These are phyloP conservation scores for Tachuris rubrigastra DNA, from an alignment of 2,113 vertebrate species.

Conservation along the genomic window DNA sequence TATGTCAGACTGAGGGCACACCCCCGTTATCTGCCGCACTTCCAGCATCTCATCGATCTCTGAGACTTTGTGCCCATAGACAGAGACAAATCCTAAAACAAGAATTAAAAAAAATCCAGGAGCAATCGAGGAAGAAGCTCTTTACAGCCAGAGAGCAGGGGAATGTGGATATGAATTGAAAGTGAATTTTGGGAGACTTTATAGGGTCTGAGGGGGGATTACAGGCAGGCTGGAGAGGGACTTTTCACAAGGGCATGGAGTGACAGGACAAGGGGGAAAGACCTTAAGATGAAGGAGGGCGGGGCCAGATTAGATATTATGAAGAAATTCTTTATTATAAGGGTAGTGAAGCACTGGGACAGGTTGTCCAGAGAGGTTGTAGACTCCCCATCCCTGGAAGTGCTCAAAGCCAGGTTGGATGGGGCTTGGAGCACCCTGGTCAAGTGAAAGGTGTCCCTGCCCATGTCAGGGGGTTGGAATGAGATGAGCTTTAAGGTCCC, in stretches of 20 bases:
- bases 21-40: slow-evolving; percentile 89
- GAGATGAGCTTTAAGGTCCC: not conserved
- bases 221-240: not conserved
- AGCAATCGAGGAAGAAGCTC: not conserved
- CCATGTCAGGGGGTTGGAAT: not conserved
- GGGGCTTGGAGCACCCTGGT: not conserved
- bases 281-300: not conserved
- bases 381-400: not conserved
- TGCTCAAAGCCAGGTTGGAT: not conserved
- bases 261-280: not conserved
- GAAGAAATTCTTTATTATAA: not conserved
- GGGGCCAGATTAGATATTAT: not conserved
- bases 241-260: not conserved
- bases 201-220: not conserved
- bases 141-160: not conserved
- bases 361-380: not conserved
- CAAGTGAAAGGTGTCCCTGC: not conserved
- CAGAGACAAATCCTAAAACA: slow-evolving; percentile 83
- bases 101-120: not conserved
- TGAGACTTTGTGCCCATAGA: slow-evolving; percentile 87
- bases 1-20: slow-evolving; percentile 95
- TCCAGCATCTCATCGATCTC: slow-evolving; percentile 90
- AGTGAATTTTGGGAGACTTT: not conserved
- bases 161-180: accelerated
- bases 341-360: not conserved